Percentiles rank a stretch among this genome's conserved stretches.
Evolutionary conservation across 2,113 vertebrate species (phyloP).

Genomic region (Sebastes schlegelii): DNA sequence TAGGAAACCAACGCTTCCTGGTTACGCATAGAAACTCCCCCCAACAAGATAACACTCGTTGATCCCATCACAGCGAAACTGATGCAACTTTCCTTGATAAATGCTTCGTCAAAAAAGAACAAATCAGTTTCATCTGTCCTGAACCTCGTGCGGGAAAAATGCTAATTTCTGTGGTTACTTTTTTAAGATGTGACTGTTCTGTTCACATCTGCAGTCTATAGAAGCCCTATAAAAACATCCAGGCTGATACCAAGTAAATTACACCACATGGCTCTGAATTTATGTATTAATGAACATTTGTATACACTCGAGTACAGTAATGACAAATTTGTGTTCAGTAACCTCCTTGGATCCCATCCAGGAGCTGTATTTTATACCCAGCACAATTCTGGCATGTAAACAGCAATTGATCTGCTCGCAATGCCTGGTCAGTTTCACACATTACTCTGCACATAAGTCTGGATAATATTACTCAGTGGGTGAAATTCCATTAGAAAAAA

Average conservation of each 20-base stretch:
- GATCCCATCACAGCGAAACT: constrained; percentile 3
- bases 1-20: constrained; percentile 61
- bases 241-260: constrained; percentile 7
- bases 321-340: constrained; percentile 46
- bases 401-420: constrained; percentile 49
- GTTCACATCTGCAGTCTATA: constrained; percentile 13
- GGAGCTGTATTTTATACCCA: constrained; percentile 44
- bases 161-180: background rate
- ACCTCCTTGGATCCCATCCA: constrained; percentile 46
- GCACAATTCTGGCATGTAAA: constrained; percentile 53
- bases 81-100: background rate
- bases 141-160: background rate
- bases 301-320: constrained; percentile 31
- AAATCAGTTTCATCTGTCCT: constrained; percentile 3
- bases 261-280: constrained; percentile 40
- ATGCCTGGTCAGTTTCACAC: constrained; percentile 55
- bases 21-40: constrained; percentile 6
- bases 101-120: background rate
- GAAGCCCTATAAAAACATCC: constrained; percentile 10
- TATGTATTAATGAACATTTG: constrained; percentile 55
- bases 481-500: constrained; percentile 46
- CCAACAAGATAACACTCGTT: background rate
- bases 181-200: constrained; percentile 7
- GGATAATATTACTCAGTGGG: constrained; percentile 44
- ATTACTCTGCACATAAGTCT: constrained; percentile 39